Evolutionary conservation across 2,888 invertebrate species (phyloP).

Genomic region (Trachelus stipa): DNA sequence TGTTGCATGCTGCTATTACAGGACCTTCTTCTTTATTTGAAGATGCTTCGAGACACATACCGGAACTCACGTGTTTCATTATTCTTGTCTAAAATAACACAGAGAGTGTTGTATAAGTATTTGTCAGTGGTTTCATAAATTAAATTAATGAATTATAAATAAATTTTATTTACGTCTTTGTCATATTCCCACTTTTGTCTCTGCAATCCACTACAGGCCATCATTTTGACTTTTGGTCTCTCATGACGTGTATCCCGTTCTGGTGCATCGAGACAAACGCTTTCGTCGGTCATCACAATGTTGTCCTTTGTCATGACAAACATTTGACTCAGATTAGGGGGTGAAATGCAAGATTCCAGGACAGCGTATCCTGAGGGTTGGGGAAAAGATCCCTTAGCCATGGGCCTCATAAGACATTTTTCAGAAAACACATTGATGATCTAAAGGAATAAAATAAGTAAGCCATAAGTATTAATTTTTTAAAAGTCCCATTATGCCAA

Average conservation of each 20-base stretch:
- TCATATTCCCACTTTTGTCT: conserved; percentile 80
- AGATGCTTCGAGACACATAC: conserved; percentile 72
- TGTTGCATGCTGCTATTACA: conserved; percentile 72
- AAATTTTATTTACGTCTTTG: conserved; percentile 58
- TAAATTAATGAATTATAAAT: conserved; percentile 4
- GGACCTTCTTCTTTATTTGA: conserved; percentile 68
- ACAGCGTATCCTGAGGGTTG: conserved; percentile 80
- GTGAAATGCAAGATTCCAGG: conserved; percentile 74
- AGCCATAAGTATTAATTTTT: neutral
- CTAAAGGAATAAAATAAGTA: conserved; percentile 54
- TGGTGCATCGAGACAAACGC: conserved; percentile 83
- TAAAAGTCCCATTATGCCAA: neutral
- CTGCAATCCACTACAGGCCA: conserved; percentile 76
- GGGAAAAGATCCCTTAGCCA: conserved; percentile 71
- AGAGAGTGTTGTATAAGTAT: conserved; percentile 18
- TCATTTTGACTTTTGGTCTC: conserved; percentile 76
- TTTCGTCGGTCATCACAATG: conserved; percentile 87
- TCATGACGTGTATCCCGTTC: conserved; percentile 68
- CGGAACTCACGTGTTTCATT: conserved; percentile 70
- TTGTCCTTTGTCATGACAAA: conserved; percentile 78
- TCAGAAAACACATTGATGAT: conserved; percentile 69
- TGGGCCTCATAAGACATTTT: conserved; percentile 75
- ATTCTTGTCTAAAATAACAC: conserved; percentile 65
- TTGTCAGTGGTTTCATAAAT: conserved; percentile 4
- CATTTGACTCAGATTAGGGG: conserved; percentile 75